Base-by-base conservation (phyloP, 2,888 invertebrate genomes). In the Eugnorisma glareosa region DNA sequence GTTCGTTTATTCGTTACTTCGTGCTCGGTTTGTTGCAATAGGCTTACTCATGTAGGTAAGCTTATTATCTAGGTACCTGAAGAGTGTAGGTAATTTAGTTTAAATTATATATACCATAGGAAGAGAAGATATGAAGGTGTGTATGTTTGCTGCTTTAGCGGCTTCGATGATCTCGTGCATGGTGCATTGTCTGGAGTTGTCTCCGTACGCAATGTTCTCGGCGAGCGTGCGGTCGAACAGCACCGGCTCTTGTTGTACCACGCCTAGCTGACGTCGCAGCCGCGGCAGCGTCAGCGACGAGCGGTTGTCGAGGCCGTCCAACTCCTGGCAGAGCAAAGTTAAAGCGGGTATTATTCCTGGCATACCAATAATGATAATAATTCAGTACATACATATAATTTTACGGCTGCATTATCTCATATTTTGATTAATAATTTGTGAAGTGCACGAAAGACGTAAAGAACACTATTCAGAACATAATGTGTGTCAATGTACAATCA, bases 181-280 rank as follows among this genome's bases (percentile, higher is more conserved):
- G 54, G 97, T 91, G 67, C 98, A 97, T 48, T 96, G 95, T 31
- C 98, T 97, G 83, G 95, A 97, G 93, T 98, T 98, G 92, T 98
- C 98, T 7, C 99, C 99, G 91, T 99, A 99, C 0, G 98, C 98
- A 87, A 99, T 99, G 92, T 99, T 99, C 91, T 99, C 98, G 0
- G 97, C 97, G 67, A 99, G 98, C 35, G 98, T 98, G 72, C 98
- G 97, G 91, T 98, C 98, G 93, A 99, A 99, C 0, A 99, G 97
- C 13, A 98, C 97, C 0, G 98, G 99, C 90, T 99, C 99, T 94
- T 99, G 99, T 2, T 98, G 98, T 3, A 99, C 98, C 57, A 99
- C 97, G 1, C 98, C 98, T 78, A 99, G 95, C 91, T 98, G 98
- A 13, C 97, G 97, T 59, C 99, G 97, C 48, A 98, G 94, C 79